Evolutionary conservation across 2,797 vertebrate species (phyloP).

Genomic region (Spheniscus humboldti): DNA sequence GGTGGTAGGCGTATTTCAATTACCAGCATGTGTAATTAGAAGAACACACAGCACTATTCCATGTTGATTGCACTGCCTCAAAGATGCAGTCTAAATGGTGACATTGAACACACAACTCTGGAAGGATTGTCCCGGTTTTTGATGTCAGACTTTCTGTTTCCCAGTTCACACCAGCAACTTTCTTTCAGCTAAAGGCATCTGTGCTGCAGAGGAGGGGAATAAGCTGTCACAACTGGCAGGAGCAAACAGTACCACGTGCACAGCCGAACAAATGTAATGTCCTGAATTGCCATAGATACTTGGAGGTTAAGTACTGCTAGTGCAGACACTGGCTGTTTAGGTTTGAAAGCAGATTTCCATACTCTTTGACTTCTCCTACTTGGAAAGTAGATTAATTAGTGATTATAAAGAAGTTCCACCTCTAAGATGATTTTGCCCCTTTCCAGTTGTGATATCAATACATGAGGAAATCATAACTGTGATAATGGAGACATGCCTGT

Average conservation of each 20-base stretch:
- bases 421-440: neutral
- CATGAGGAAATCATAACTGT: neutral
- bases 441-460: neutral
- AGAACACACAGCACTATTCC: neutral
- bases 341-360: neutral
- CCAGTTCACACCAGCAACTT: slow-evolving; percentile 16
- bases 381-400: neutral
- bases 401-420: neutral
- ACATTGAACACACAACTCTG: neutral
- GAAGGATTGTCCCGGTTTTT: slow-evolving; percentile 38
- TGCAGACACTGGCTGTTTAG: neutral
- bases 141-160: neutral
- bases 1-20: slow-evolving; percentile 12
- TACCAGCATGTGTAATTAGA: slow-evolving; percentile 37
- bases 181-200: slow-evolving; percentile 10
- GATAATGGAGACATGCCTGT: neutral
- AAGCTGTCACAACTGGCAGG: neutral
- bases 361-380: neutral
- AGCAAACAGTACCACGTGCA: neutral
- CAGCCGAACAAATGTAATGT: neutral
- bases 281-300: neutral
- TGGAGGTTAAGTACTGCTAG: neutral
- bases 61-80: neutral
- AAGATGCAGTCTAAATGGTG: neutral
- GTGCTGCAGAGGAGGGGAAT: neutral